Evolutionary conservation across 2,113 vertebrate species (phyloP).

Genomic region (Rutilus rutilus): DNA sequence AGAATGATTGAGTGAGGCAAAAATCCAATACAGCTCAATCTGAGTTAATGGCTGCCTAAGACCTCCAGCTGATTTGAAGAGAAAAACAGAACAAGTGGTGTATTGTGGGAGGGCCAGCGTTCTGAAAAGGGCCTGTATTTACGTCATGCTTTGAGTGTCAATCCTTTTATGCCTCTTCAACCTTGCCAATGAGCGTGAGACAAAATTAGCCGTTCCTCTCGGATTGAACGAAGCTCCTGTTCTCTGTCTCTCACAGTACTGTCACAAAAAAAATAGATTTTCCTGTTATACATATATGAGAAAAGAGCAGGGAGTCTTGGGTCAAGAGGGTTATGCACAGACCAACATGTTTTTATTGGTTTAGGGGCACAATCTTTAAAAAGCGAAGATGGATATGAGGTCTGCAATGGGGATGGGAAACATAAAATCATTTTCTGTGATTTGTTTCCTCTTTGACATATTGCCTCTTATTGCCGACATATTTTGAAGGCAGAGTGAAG

Average conservation of each 20-base stretch:
- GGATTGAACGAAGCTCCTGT: slow-evolving; percentile 36
- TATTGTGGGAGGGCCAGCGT: slow-evolving; percentile 52
- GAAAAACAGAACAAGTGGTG: slow-evolving; percentile 61
- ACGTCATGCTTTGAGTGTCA: slow-evolving; percentile 41
- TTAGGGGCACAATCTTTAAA: background rate
- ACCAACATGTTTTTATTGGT: background rate
- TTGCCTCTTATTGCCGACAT: too few relatives aligned
- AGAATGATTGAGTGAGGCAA: slow-evolving; percentile 71
- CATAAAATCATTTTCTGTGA: background rate
- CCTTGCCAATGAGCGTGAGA: slow-evolving; percentile 32
- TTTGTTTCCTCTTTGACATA: slow-evolving; percentile 22
- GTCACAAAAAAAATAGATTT: background rate
- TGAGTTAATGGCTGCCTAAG: slow-evolving; percentile 76
- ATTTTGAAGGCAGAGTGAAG: background rate
- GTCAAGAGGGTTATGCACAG: background rate
- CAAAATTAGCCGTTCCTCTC: slow-evolving; percentile 39
- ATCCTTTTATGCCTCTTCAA: slow-evolving; percentile 48
- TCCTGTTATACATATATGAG: background rate
- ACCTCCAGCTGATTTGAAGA: slow-evolving; percentile 72
- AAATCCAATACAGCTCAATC: slow-evolving; percentile 75
- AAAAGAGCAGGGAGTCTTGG: background rate
- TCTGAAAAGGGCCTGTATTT: slow-evolving; percentile 45
- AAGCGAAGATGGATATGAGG: background rate
- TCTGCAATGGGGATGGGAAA: background rate
- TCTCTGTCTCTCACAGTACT: slow-evolving; percentile 8